phyloP scores from a whole-genome alignment of 1,140 invertebrate species.

The Fopius arisanus region DNA sequence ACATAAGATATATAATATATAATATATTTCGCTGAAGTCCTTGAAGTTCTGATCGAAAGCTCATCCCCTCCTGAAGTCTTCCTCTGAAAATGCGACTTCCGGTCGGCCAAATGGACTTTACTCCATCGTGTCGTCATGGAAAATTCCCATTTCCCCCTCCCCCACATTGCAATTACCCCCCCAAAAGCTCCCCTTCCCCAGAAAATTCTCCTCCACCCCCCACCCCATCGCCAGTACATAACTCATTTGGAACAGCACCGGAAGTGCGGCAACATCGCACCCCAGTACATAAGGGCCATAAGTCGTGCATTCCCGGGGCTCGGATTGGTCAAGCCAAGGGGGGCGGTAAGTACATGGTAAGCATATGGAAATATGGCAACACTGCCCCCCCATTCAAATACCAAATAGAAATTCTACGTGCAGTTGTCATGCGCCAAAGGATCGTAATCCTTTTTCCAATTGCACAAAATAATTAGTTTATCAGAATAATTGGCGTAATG shows the following conservation, averaged over 20 bases:
- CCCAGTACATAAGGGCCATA: slow-evolving; percentile 9
- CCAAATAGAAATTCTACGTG: too few relatives aligned
- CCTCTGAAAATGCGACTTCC: slow-evolving; percentile 37
- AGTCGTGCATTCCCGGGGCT: background rate
- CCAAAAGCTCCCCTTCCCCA: background rate
- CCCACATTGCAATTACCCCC: background rate
- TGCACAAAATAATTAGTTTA: too few relatives aligned
- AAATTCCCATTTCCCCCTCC: slow-evolving; percentile 54
- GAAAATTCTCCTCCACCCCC: slow-evolving; percentile 5
- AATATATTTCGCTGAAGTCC: too few relatives aligned
- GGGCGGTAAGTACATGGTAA: background rate
- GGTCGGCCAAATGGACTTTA: slow-evolving; percentile 38
- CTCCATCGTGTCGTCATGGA: slow-evolving; percentile 50
- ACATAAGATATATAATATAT: too few relatives aligned
- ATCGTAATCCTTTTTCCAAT: too few relatives aligned
- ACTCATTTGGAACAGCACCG: slow-evolving; percentile 38
- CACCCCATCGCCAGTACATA: background rate
- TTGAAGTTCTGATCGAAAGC: too few relatives aligned
- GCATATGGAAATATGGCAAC: background rate
- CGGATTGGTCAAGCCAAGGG: background rate
- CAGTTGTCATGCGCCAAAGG: too few relatives aligned
- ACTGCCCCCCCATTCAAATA: background rate
- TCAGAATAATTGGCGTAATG: too few relatives aligned
- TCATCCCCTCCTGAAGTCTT: background rate
- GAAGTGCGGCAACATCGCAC: slow-evolving; percentile 63